A percentile compares a stretch with the other conserved stretches of the same genome.
phyloP scores from a whole-genome alignment of 2,888 invertebrate species.

The Ectemnius cavifrons region DNA sequence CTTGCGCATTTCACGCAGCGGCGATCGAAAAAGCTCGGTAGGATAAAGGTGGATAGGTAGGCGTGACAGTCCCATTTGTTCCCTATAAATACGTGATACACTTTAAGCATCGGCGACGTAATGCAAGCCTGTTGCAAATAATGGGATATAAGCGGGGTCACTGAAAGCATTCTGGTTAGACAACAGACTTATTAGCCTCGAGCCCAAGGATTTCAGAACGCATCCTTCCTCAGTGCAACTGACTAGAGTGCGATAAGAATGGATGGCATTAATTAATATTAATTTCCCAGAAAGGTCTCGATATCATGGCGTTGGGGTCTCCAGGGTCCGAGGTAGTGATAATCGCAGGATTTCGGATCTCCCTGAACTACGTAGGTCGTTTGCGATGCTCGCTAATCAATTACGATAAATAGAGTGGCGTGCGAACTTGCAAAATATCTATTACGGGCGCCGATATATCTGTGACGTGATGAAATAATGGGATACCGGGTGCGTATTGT shows the following conservation, averaged over 20 bases:
- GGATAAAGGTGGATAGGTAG: no score
- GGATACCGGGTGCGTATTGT: conserved; percentile 6
- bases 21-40: no score
- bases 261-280: neutral
- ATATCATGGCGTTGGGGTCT: neutral
- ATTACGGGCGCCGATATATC: conserved; percentile 8
- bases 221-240: neutral
- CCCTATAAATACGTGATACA: no score
- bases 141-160: neutral
- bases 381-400: neutral
- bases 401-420: conserved; percentile 1
- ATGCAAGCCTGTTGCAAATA: no score
- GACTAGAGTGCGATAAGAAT: neutral
- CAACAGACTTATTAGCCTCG: neutral
- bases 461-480: conserved; percentile 10
- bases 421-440: conserved; percentile 12
- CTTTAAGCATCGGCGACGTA: no score
- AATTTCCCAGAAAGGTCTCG: conserved; percentile 9
- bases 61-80: no score
- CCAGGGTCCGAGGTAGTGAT: neutral
- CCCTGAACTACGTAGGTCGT: neutral
- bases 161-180: neutral
- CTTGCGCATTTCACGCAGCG: no score
- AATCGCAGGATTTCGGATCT: neutral
- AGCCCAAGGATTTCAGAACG: neutral